Evolutionary conservation across 2,888 invertebrate genomes (phyloP).

Genomic region (Hedya salicella): DNA sequence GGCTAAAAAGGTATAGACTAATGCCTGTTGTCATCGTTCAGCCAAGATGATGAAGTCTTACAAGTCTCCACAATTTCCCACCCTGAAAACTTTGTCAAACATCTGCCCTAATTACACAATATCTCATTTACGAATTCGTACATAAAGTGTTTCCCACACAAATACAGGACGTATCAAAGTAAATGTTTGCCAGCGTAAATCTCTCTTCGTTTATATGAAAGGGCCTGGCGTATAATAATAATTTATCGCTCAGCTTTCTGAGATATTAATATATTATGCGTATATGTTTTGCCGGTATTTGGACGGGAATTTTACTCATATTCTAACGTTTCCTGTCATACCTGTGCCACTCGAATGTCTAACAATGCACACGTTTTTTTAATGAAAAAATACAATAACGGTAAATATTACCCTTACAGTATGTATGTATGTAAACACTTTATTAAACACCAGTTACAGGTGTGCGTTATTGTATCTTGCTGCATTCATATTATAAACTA

Average conservation of each 20-base stretch:
- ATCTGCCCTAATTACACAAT: neutral
- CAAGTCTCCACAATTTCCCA: no score
- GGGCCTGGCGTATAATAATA: slow-evolving; percentile 51
- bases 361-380: no score
- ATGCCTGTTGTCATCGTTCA: no score
- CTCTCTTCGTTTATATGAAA: slow-evolving; percentile 38
- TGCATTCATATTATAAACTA: no score
- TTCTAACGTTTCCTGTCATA: neutral
- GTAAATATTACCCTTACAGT: no score
- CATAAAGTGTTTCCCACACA: slow-evolving; percentile 11
- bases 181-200: slow-evolving; percentile 56
- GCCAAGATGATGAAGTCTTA: no score
- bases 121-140: neutral
- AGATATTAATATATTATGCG: slow-evolving; percentile 36
- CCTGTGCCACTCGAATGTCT: neutral
- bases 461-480: no score
- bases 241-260: slow-evolving; percentile 50
- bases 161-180: slow-evolving; percentile 47
- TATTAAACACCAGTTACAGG: no score
- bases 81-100: neutral
- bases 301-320: neutral
- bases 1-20: no score
- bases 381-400: no score
- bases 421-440: no score
- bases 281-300: neutral